These are phyloP conservation scores for Solenodon paradoxus DNA, from an alignment of 2,113 vertebrate genomes.

Conservation along the genomic window DNA sequence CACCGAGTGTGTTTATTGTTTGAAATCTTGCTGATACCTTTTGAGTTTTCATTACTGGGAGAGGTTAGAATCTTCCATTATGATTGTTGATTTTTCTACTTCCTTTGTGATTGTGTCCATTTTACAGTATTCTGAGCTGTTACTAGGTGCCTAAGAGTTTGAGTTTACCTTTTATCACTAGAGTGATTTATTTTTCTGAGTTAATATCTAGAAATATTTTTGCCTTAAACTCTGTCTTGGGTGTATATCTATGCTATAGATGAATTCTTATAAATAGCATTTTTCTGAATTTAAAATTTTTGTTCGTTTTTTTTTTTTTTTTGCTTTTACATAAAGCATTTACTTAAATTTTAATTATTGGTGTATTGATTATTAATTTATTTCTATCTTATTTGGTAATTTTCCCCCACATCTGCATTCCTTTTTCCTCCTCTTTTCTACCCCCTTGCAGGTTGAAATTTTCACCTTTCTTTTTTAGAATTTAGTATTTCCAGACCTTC, in stretches of 20 bases:
- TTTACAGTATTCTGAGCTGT: not conserved
- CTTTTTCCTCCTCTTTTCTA: not conserved
- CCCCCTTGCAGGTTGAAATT: not conserved
- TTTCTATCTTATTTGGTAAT: not conserved
- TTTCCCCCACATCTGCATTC: not conserved
- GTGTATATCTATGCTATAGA: not conserved
- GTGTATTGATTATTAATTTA: not conserved
- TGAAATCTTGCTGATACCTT: not conserved
- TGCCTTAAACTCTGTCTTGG: not conserved
- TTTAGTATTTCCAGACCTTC: not conserved
- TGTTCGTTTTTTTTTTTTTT: not conserved
- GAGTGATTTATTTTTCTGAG: not conserved
- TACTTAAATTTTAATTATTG: conserved; percentile 31
- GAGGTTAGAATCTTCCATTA: not conserved
- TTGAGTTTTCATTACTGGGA: not conserved
- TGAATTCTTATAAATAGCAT: not conserved
- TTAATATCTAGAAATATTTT: not conserved
- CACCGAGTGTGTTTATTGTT: not conserved
- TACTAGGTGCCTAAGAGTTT: not conserved
- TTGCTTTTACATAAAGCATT: not conserved
- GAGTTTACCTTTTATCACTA: conserved; percentile 5
- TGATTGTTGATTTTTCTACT: not conserved
- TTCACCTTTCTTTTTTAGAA: not conserved
- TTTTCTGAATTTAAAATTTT: not conserved
- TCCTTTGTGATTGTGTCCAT: not conserved